Evolutionary conservation across 2,888 invertebrate species (phyloP).

Genomic region (Stenichneumon culpator): DNA sequence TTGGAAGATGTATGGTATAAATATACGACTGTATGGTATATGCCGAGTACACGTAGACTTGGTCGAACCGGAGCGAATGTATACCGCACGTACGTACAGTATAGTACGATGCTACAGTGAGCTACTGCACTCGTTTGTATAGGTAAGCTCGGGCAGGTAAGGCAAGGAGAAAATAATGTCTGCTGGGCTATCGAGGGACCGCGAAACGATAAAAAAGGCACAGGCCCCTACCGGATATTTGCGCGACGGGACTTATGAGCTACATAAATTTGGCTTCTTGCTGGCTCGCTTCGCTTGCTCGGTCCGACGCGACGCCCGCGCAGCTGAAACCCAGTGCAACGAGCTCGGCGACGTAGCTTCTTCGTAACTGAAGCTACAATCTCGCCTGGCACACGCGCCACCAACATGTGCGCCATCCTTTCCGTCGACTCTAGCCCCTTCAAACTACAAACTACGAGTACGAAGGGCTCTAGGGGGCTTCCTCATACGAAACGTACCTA

Average conservation of each 20-base stretch:
- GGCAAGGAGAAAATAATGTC: constrained; percentile 70
- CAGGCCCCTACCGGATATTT: constrained; percentile 64
- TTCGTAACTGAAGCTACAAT: constrained; percentile 59
- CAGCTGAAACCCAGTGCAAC: background rate
- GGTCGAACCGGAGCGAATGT: background rate
- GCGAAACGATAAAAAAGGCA: constrained; percentile 36
- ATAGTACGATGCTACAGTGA: constrained; percentile 6
- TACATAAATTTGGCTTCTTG: constrained; percentile 70
- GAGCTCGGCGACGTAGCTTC: constrained; percentile 41
- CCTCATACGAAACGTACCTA: constrained; percentile 12
- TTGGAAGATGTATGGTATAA: no score
- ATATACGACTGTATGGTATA: background rate
- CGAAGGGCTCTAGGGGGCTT: constrained; percentile 23
- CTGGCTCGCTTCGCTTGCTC: constrained; percentile 45
- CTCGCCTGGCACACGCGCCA: constrained; percentile 52
- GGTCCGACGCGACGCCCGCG: constrained; percentile 24
- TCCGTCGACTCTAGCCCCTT: constrained; percentile 21
- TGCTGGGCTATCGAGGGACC: constrained; percentile 61
- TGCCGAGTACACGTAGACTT: background rate
- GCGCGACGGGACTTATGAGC: constrained; percentile 70
- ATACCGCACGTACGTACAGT: background rate
- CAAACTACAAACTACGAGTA: constrained; percentile 60
- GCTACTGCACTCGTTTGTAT: background rate
- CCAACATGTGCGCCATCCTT: constrained; percentile 14
- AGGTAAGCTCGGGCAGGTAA: constrained; percentile 38